Percentiles rank a stretch among this genome's conserved stretches.
Conservation (phyloP, 2,113 vertebrate genomes). For the Cettia cetti region DNA sequence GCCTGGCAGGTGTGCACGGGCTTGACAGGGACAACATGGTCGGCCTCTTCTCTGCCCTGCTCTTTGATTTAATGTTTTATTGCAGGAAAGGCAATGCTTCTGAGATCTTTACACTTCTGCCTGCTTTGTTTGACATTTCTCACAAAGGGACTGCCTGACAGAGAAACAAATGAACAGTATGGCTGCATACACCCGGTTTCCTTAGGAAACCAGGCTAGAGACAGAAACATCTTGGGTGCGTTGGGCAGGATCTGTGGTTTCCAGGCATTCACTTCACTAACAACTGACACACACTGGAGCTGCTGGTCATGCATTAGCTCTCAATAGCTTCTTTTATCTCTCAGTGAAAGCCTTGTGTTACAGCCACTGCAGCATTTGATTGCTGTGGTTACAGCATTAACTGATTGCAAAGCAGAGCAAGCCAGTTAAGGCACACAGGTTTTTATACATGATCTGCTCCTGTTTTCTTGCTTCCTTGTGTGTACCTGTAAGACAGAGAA, state of each 20-base stretch:
- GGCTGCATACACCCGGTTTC: background rate
- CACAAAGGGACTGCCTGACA: background rate
- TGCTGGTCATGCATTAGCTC: background rate
- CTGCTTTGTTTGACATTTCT: background rate
- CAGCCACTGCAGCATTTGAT: background rate
- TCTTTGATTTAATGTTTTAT: background rate
- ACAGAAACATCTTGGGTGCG: background rate
- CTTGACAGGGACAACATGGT: background rate
- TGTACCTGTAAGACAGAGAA: background rate
- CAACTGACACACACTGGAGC: background rate
- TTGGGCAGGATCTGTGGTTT: background rate
- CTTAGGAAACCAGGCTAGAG: background rate
- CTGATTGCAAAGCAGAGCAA: background rate
- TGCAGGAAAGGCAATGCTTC: background rate
- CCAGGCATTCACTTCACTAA: background rate
- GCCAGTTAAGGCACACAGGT: background rate
- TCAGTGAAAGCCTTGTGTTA: background rate
- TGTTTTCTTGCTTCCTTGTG: background rate
- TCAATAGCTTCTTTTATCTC: slow-evolving; percentile 39
- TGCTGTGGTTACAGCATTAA: background rate
- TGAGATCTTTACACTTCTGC: background rate
- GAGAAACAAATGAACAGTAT: background rate
- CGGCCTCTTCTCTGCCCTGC: background rate
- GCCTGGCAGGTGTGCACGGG: background rate
- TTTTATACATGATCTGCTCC: background rate